Evolutionary conservation across 92 coral and sea anemone species (phyloP).

Genomic region (Actinostola sp.): DNA sequence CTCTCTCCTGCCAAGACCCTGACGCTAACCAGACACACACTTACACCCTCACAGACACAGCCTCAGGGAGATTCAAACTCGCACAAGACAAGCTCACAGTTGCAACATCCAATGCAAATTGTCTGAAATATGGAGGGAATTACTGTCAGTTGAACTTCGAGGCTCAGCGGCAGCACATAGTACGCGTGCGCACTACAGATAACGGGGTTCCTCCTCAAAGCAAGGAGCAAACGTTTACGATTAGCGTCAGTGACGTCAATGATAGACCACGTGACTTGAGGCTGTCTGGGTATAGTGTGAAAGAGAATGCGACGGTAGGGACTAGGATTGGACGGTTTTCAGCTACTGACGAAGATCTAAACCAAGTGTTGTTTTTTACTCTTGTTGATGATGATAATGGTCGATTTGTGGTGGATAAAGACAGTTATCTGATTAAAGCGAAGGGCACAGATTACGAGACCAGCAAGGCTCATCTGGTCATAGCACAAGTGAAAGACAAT

Average conservation of each 20-base stretch:
- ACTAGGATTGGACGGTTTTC: constrained; percentile 70
- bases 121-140: constrained; percentile 76
- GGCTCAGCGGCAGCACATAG: constrained; percentile 47
- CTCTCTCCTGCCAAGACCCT: constrained; percentile 74
- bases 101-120: constrained; percentile 68
- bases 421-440: constrained; percentile 75
- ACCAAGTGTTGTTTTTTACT: constrained; percentile 54
- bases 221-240: constrained; percentile 57
- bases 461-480: constrained; percentile 55
- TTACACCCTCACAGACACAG: constrained; percentile 71
- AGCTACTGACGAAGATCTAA: constrained; percentile 81
- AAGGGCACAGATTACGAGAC: constrained; percentile 88
- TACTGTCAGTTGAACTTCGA: constrained; percentile 87
- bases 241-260: constrained; percentile 80
- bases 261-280: constrained; percentile 86
- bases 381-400: constrained; percentile 71
- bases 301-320: constrained; percentile 81
- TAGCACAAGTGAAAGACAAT: constrained; percentile 72
- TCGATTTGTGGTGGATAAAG: constrained; percentile 66
- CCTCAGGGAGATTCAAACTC: constrained; percentile 83
- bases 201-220: constrained; percentile 81
- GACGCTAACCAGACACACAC: constrained; percentile 76
- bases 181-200: constrained; percentile 93
- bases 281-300: constrained; percentile 76
- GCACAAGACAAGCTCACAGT: constrained; percentile 64